Evolutionary conservation across 1,140 invertebrate genomes (phyloP), one percentile per base, ranked within the genome.

Genomic region (Drosophila bocki): DNA sequence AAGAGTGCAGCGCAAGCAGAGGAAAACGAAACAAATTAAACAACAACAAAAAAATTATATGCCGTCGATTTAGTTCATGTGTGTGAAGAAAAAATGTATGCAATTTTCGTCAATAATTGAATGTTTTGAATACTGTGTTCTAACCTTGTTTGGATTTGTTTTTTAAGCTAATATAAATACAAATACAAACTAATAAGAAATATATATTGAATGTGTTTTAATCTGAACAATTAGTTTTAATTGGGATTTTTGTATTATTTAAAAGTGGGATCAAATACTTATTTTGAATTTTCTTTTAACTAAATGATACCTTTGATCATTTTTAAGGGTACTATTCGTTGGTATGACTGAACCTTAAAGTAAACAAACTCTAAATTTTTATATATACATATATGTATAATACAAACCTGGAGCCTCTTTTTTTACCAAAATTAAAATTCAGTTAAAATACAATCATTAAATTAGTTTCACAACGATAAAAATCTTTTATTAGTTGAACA

Each of bases 111-210:
- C 85, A 85, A 90, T 90, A 90, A 85, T 74, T 88, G 48, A 88
- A 88, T 88, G 84, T 88, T 90, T 90, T 59, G 53, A 82, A 53
- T 90, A 72, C 81, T 85, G 78, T 90, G 85, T 90, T 88, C 58
- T 74, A 37, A 74, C 78, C 76, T 90, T 88, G 85, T 90, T 88
- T 88, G 48, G 62, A 68, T 80, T 88, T 85, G 81, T 87, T 87
- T 82, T 88, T 90, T 85, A 90, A 82, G 85, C 85, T 79, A 90
- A 88, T 85, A 85, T 75, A 82, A 90, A 90, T 90, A 90, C 82
- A 90, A 88, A 85, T 90, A 90, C 56, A 79, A 90, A 90, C 75
- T 91, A 82, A 90, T 90, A 85, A 90, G 76, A 85, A 85, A 83
- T 80, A 87, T 68, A 80, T 68, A 17, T 26, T 7, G 1, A 56